phyloP scores from a whole-genome alignment of 2,888 invertebrate species.

The Slavum lentiscoides region DNA sequence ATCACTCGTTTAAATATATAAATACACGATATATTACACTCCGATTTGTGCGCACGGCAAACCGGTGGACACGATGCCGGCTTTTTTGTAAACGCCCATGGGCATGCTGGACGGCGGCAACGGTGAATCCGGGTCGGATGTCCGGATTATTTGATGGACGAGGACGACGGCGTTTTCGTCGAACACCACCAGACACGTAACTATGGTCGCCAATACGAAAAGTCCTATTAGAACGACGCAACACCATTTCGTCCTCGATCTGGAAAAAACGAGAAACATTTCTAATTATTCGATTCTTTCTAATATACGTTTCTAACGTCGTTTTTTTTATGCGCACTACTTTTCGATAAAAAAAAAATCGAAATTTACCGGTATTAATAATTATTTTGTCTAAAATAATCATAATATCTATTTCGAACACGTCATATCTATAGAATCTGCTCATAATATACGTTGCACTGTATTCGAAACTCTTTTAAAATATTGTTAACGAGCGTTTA shows the following conservation, averaged over 20 bases:
- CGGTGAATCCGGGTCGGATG: not conserved
- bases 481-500: too few species aligned
- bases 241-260: not conserved
- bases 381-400: too few species aligned
- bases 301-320: too few species aligned
- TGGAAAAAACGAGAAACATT: not conserved
- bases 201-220: not conserved
- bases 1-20: not conserved
- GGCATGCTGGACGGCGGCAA: constrained; percentile 54
- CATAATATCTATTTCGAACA: too few species aligned
- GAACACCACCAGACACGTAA: not conserved
- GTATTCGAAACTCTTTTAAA: too few species aligned
- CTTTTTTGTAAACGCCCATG: constrained; percentile 57
- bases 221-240: not conserved
- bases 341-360: too few species aligned
- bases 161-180: not conserved
- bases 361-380: too few species aligned
- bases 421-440: too few species aligned
- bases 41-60: constrained; percentile 60
- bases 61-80: constrained; percentile 61
- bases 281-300: too few species aligned
- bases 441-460: too few species aligned
- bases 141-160: too few species aligned
- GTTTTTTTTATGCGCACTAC: too few species aligned
- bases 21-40: constrained; percentile 53